Evolutionary conservation across 2,113 vertebrate genomes (phyloP).

Genomic region (Mastomys coucha): DNA sequence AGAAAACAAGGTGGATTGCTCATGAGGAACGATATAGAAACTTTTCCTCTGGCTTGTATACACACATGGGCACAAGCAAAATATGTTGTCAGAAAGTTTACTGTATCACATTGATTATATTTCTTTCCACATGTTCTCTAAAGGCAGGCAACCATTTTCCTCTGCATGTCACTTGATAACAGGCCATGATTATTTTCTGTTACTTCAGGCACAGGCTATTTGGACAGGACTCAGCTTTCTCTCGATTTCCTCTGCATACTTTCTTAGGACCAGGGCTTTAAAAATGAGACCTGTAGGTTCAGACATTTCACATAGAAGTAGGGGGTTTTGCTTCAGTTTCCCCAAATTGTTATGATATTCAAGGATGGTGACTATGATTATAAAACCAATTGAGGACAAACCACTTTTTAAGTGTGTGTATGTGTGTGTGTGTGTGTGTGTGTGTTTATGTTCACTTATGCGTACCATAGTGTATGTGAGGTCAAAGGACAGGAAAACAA

Average conservation of each 20-base stretch:
- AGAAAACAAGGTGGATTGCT: background rate
- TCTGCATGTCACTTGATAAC: background rate
- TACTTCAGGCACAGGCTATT: background rate
- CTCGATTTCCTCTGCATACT: background rate
- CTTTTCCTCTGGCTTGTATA: too few relatives aligned
- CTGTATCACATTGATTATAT: background rate
- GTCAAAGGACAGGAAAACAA: background rate
- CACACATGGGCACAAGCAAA: background rate
- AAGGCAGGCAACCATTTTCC: background rate
- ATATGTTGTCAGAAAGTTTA: background rate
- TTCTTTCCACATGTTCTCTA: background rate
- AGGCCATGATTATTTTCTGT: background rate
- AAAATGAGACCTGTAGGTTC: background rate
- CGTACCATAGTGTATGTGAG: too few relatives aligned
- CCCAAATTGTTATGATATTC: slow-evolving; percentile 10
- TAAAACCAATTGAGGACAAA: slow-evolving; percentile 31
- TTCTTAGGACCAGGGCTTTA: slow-evolving; percentile 27
- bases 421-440: too few relatives aligned
- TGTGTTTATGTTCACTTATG: too few relatives aligned
- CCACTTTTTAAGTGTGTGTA: background rate
- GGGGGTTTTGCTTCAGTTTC: background rate
- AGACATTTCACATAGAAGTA: background rate
- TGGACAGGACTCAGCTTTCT: background rate
- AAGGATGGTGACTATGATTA: background rate
- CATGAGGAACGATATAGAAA: background rate